phyloP scores from a whole-genome alignment of 2,797 vertebrate species.

The Peromyscus eremicus region DNA sequence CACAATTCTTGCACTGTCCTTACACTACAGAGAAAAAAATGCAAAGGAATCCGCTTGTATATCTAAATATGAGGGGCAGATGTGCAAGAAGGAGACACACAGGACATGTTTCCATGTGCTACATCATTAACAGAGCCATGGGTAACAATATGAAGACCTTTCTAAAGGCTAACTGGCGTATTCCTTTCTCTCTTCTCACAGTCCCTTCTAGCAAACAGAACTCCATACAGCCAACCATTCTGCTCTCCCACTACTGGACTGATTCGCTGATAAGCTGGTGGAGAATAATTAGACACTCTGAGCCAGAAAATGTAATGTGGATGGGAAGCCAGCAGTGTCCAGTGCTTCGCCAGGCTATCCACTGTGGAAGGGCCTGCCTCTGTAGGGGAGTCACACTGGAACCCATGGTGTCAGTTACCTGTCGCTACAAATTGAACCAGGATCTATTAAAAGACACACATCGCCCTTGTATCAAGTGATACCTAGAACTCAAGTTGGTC shows the following conservation, averaged over 20 bases:
- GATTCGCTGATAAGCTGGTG: background rate
- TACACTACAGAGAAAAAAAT: slow-evolving; percentile 25
- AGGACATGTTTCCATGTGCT: background rate
- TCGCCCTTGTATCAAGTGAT: background rate
- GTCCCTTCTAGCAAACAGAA: background rate
- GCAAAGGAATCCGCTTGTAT: slow-evolving; percentile 15
- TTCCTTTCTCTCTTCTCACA: background rate
- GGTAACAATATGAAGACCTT: background rate
- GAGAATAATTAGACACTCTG: background rate
- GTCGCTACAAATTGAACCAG: background rate
- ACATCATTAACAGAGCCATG: background rate
- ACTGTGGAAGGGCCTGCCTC: background rate
- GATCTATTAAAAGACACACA: background rate
- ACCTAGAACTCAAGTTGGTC: background rate
- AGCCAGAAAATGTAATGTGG: background rate
- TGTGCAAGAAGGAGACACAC: background rate
- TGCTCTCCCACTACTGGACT: background rate
- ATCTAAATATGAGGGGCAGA: slow-evolving; percentile 27
- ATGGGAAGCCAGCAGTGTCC: background rate
- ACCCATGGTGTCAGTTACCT: background rate
- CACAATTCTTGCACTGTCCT: slow-evolving; percentile 44
- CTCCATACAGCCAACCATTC: background rate
- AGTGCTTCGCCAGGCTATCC: background rate
- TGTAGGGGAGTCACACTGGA: background rate
- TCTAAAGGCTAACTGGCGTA: background rate